Base-by-base conservation (phyloP, 1,140 invertebrate genomes). In the Drosophila biarmipes region DNA sequence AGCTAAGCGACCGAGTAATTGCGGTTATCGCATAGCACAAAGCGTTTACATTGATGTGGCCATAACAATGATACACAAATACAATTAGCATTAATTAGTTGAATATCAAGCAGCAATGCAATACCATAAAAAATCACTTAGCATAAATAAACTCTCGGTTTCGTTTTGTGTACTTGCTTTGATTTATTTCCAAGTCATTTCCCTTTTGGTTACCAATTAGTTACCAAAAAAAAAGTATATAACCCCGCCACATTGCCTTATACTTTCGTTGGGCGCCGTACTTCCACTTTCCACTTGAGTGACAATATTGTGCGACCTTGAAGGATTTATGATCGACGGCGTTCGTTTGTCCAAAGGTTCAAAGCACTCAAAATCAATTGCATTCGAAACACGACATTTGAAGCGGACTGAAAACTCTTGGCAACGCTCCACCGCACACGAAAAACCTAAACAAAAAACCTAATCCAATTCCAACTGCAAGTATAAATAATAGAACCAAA, bases 231-330 rank as follows among this genome's bases (percentile, higher is more conserved):
- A 24, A 4, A 21, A 1, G 3, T 24, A 24, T 29, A 29, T 8
- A 29, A 31, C 29, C 24, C 21, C 8, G 5, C 2, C 15, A 27
- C 5, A 8, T 27, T 29, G 31, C 14, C 6, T 19, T 38, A 67
- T 6, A 27, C n/a, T 66, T 55, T 55, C 24, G 49, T 31, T 24
- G 19, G n/a, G 21, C 34, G 46, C 62, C 56, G 55, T 75, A 69
- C 69, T 74, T 71, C 52, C 64, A 62, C 75, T 78, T 79, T 84
- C 72, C 80, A 84, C 75, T 84, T 67, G 80, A 84, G 49, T 78
- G 67, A 52, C 56, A 68, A 51, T 52, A 58, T 79, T 62, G 45
- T 35, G 35, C 35, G 57, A 31, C 29, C 51, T 42, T 81, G 78
- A 80, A 68, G 78, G 82, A 87, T 87, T 87, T 87, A 87, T 89